Percentiles rank a stretch among this genome's conserved stretches.
Conservation (phyloP, 2,797 vertebrate genomes). For the Myoxocephalus aenaeus region DNA sequence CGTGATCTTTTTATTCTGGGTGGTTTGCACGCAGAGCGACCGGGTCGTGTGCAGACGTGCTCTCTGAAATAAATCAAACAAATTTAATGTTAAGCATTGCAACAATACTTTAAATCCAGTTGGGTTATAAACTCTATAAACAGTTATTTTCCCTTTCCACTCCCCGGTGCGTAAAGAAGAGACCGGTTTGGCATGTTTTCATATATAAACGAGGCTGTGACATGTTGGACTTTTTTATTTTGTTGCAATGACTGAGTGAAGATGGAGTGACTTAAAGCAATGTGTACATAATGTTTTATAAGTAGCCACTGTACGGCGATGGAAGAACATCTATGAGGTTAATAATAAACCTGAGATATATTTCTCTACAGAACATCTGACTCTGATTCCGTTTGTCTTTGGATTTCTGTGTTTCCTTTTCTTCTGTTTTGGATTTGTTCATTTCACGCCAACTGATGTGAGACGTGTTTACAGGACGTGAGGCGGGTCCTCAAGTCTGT, state of each 20-base stretch:
- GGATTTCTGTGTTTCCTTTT: slow-evolving; percentile 1
- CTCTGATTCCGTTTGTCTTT: slow-evolving; percentile 9
- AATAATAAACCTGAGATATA: slow-evolving; percentile 83
- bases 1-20: background rate
- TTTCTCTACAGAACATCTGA: slow-evolving; percentile 76
- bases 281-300: slow-evolving; percentile 79
- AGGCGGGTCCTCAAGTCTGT: slow-evolving; percentile 2
- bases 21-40: background rate
- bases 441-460: slow-evolving; percentile 21
- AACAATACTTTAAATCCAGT: background rate
- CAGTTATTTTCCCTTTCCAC: background rate
- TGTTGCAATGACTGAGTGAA: slow-evolving; percentile 18
- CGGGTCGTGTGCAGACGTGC: background rate
- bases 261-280: slow-evolving; percentile 65
- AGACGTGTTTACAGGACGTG: slow-evolving; percentile 19
- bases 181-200: slow-evolving; percentile 18
- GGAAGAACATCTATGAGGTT: slow-evolving; percentile 56
- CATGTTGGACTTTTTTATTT: slow-evolving; percentile 17
- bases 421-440: background rate
- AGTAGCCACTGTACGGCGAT: slow-evolving; percentile 55
- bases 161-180: background rate
- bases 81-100: background rate
- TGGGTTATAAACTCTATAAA: background rate
- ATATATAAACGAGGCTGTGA: background rate
- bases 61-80: background rate